These are phyloP conservation scores for Rotaria macrura DNA, from an alignment of 2,888 invertebrate species.

Conservation along the genomic window DNA sequence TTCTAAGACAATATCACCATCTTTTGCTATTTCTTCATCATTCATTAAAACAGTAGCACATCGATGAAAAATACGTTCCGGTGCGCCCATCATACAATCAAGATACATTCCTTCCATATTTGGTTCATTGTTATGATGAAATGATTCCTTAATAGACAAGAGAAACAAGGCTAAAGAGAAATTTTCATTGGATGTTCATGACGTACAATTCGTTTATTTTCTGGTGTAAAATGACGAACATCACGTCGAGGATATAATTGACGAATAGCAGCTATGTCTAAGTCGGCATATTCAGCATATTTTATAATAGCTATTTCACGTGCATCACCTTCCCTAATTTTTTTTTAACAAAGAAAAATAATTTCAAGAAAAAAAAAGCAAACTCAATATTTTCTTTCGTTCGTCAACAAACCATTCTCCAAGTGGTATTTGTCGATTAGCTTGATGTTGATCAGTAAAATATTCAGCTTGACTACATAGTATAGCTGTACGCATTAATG, in stretches of 20 bases:
- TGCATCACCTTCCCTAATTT: background rate
- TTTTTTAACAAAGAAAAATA: no score
- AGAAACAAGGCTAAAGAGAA: no score
- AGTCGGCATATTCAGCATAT: slow-evolving; percentile 11
- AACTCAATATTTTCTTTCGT: no score
- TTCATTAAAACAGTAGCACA: background rate
- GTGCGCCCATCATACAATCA: slow-evolving; percentile 21
- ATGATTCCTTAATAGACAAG: background rate
- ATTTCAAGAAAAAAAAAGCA: no score
- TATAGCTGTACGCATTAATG: slow-evolving; percentile 81
- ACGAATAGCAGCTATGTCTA: background rate
- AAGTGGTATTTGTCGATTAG: background rate
- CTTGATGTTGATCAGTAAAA: slow-evolving; percentile 73
- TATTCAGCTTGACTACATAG: slow-evolving; percentile 97
- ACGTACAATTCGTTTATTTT: background rate
- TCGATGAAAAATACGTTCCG: slow-evolving; percentile 5
- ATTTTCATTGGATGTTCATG: no score
- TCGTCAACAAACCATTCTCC: background rate
- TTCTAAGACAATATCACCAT: background rate
- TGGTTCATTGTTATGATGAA: background rate
- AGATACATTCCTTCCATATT: background rate
- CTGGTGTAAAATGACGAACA: background rate
- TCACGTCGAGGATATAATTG: background rate
- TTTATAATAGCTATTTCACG: background rate
- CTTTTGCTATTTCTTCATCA: background rate